Evolutionary conservation across 2,113 vertebrate species (phyloP).

Genomic region (Ivindomyrus marchei): DNA sequence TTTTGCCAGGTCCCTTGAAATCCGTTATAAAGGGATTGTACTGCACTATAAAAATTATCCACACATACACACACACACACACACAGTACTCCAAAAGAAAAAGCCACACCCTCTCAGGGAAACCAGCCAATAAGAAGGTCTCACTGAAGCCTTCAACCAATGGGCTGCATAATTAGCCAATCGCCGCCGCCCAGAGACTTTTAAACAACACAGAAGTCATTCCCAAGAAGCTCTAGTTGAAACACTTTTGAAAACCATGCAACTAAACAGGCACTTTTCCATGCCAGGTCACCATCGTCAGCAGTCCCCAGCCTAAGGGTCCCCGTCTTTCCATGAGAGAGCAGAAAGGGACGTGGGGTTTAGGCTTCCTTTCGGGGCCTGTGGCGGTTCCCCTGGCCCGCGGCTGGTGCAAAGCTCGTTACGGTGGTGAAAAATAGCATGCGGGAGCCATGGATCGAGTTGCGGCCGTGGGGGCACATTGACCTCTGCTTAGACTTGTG

Average conservation of each 20-base stretch:
- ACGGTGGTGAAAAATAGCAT: slow-evolving; percentile 47
- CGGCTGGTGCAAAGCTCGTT: slow-evolving; percentile 44
- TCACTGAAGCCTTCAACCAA: slow-evolving; percentile 64
- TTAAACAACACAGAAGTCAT: background rate
- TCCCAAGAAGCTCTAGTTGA: background rate
- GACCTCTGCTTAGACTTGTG: slow-evolving; percentile 37
- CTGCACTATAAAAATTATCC: too few species aligned
- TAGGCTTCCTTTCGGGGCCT: slow-evolving; percentile 53
- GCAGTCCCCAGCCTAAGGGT: background rate
- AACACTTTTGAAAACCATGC: background rate
- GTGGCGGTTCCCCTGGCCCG: slow-evolving; percentile 43
- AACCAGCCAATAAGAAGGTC: slow-evolving; percentile 78
- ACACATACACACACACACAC: slow-evolving; percentile 24
- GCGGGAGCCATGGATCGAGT: slow-evolving; percentile 49
- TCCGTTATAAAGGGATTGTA: too few species aligned
- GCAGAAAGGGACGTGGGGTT: slow-evolving; percentile 39
- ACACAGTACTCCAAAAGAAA: slow-evolving; percentile 63
- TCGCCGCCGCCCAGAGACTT: slow-evolving; percentile 51
- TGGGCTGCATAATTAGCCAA: slow-evolving; percentile 62
- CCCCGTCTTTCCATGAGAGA: slow-evolving; percentile 50
- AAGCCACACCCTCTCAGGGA: slow-evolving; percentile 73
- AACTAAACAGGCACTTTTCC: slow-evolving; percentile 19
- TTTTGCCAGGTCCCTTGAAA: too few species aligned
- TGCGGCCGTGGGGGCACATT: slow-evolving; percentile 40
- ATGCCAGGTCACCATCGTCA: background rate